Base-by-base conservation (phyloP, 2,888 invertebrate genomes). In the Cepaea hortensis region DNA sequence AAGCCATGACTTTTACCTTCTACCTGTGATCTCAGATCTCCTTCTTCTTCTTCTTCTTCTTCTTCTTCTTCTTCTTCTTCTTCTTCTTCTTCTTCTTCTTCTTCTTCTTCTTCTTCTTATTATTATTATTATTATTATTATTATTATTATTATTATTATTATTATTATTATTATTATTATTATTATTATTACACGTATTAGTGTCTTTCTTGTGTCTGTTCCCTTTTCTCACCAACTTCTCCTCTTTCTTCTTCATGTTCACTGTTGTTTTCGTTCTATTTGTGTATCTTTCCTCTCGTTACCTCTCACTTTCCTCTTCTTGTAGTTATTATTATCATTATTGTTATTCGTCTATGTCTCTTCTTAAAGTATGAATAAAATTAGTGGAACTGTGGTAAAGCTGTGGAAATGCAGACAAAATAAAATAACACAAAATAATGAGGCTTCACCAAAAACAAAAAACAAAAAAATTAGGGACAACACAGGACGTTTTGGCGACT, bases 271-370 rank as follows among this genome's bases (percentile, higher is more conserved):
- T 68, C n/a, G 11, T n/a, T 15, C 18, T 68, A 9, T 68, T 68
- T 18, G 11, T 68, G 15, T 68, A 15, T 68, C 18, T 18, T 68
- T 68, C 18, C 18, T 68, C n/a, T 3, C 18, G 0, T 68, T 18
- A 4, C 13, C 5, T 18, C 18, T 68, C n/a, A 11, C 5, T 4
- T 68, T 68, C n/a, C 3, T 68, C 46, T n/a, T 61, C 65, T 18
- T 77, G 35, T 35, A 35, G n/a, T 65, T 77, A 65, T 68, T 85
- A n/a, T 70, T 85, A 70, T n/a, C n/a, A n/a, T 70, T 79, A 48
- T 79, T 79, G 15, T 76, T 80, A 48, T 70, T 84, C 80, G 5
- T 80, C 48, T 70, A 61, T 55, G 20, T 70, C 55, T 85, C 79
- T 46, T 50, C 61, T 50, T 62, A 35, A 35, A 35, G 35, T 35